phyloP scores from a whole-genome alignment of 2,113 vertebrate genomes.

The Mirza zaza region DNA sequence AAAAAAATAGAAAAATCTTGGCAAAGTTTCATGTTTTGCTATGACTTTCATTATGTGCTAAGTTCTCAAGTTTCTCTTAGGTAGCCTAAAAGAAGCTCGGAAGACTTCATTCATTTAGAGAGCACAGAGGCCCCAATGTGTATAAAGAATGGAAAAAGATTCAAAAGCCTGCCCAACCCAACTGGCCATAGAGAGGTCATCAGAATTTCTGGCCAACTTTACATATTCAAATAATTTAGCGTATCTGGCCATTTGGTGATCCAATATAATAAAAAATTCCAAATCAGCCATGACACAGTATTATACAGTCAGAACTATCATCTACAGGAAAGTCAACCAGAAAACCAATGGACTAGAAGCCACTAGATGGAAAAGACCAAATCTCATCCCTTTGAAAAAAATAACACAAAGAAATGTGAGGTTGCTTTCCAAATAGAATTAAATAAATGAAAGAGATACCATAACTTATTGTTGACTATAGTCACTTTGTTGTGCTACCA shows the following conservation, averaged over 20 bases:
- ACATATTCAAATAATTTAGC: background rate
- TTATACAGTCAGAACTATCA: background rate
- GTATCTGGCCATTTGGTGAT: background rate
- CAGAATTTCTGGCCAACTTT: background rate
- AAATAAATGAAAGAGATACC: background rate
- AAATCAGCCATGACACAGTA: background rate
- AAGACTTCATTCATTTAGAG: background rate
- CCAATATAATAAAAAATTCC: background rate
- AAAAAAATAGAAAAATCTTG: slow-evolving; percentile 6
- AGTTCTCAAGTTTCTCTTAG: background rate
- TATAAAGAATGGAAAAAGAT: background rate
- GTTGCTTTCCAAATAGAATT: slow-evolving; percentile 28
- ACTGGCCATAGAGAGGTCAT: background rate
- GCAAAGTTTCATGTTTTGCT: background rate
- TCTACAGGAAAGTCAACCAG: background rate
- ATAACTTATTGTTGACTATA: too few relatives aligned
- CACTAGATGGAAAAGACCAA: background rate
- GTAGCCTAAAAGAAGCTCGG: background rate
- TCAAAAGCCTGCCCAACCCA: background rate
- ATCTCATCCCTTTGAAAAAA: background rate
- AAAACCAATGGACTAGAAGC: background rate
- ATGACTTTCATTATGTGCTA: background rate
- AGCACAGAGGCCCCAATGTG: background rate
- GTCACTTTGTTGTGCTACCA: too few relatives aligned
- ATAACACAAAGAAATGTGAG: background rate